phyloP scores from a whole-genome alignment of 2,113 vertebrate genomes.

The Thomomys bottae region DNA sequence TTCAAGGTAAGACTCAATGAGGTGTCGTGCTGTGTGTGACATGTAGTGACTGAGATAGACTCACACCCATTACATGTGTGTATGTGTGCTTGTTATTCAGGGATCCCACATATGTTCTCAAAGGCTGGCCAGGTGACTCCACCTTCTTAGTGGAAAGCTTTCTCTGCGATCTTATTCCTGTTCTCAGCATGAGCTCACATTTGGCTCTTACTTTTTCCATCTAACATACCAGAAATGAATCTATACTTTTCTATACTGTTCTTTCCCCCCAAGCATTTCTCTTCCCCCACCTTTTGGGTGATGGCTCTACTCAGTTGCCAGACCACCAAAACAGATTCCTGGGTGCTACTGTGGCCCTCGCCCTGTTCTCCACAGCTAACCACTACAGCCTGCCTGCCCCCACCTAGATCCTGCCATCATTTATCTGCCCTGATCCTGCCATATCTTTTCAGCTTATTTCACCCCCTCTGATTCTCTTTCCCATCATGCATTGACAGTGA shows the following conservation, averaged over 20 bases:
- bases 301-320: neutral
- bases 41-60: neutral
- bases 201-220: neutral
- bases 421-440: neutral
- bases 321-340: neutral
- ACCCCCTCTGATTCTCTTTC: neutral
- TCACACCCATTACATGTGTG: neutral
- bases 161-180: rapidly evolving
- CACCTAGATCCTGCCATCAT: neutral
- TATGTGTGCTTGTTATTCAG: neutral
- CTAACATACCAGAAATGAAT: neutral
- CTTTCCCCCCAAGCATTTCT: neutral
- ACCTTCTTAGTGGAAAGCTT: neutral
- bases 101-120: neutral
- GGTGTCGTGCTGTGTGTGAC: neutral
- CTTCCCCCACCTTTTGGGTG: neutral
- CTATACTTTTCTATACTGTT: neutral
- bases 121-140: neutral
- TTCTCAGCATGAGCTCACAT: too few relatives aligned
- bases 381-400: neutral
- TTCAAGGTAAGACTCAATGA: constrained; percentile 89
- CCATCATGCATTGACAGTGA: rapidly evolving
- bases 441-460: neutral
- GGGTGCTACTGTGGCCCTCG: rapidly evolving
- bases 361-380: rapidly evolving